Evolutionary conservation across 1,140 invertebrate genomes (phyloP).

Genomic region (Drosophila sproati): DNA sequence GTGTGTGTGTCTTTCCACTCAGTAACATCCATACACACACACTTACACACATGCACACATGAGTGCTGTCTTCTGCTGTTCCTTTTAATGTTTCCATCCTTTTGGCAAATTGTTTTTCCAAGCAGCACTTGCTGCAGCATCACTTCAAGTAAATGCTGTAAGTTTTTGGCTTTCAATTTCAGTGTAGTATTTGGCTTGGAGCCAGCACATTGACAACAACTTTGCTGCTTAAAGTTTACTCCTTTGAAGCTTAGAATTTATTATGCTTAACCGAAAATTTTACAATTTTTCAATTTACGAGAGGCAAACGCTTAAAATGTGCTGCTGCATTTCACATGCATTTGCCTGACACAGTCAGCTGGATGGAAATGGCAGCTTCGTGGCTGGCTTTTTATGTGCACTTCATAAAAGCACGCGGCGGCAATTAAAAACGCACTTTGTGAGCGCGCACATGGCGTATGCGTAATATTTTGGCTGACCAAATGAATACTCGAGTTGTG

Average conservation of each 20-base stretch:
- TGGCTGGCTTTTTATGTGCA: conserved; percentile 56
- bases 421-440: conserved; percentile 69
- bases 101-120: conserved; percentile 49
- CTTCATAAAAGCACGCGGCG: conserved; percentile 60
- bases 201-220: conserved; percentile 13
- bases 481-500: conserved; percentile 33
- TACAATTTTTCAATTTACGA: conserved; percentile 32
- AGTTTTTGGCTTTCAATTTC: conserved; percentile 44
- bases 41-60: conserved; percentile 2
- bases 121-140: conserved; percentile 4
- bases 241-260: conserved; percentile 4
- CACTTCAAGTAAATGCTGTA: conserved; percentile 33
- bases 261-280: not conserved
- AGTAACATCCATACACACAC: conserved; percentile 23
- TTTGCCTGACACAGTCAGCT: not conserved
- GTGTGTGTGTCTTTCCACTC: conserved; percentile 7
- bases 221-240: conserved; percentile 18
- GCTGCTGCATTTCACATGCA: conserved; percentile 42
- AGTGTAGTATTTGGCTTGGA: conserved; percentile 25
- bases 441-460: conserved; percentile 55
- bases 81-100: conserved; percentile 67
- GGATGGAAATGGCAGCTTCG: conserved; percentile 11
- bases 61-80: conserved; percentile 2
- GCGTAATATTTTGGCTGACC: conserved; percentile 50
- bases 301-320: conserved; percentile 13